A percentile compares a stretch with the other conserved stretches of the same genome.
Conservation (phyloP, 2,113 vertebrate species). For the Brevimyrus niger region DNA sequence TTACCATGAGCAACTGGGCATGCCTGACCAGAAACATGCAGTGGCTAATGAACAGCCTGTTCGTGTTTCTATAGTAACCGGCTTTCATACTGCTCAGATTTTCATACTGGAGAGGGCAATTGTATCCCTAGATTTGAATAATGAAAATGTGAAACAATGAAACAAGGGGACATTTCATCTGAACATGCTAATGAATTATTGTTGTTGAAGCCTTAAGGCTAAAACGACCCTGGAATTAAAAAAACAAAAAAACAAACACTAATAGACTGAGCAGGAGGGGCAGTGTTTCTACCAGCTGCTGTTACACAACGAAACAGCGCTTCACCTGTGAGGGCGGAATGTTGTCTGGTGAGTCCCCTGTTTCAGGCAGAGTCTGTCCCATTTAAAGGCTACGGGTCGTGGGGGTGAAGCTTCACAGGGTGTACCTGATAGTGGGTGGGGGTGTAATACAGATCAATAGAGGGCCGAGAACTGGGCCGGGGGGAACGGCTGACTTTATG, state of each 20-base stretch:
- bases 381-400: not conserved
- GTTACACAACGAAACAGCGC: not conserved
- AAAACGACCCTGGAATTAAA: not conserved
- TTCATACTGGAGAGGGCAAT: slow-evolving; percentile 6
- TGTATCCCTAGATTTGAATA: slow-evolving; percentile 5
- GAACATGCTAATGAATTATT: not conserved
- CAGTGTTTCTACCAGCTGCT: not conserved
- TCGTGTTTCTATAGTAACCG: slow-evolving; percentile 11
- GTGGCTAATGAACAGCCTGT: not conserved
- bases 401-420: not conserved
- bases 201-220: not conserved
- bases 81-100: not conserved
- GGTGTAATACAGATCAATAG: not conserved
- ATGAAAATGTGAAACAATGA: not conserved
- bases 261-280: not conserved
- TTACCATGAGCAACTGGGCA: not conserved
- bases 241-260: not conserved
- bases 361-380: not conserved
- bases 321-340: not conserved
- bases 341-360: not conserved
- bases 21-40: not conserved
- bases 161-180: not conserved
- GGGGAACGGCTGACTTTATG: not conserved
- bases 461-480: not conserved
- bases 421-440: not conserved